Percentiles rank a stretch among this genome's conserved stretches.
Evolutionary conservation across 2,113 vertebrate species (phyloP).

Genomic region (Morone saxatilis): DNA sequence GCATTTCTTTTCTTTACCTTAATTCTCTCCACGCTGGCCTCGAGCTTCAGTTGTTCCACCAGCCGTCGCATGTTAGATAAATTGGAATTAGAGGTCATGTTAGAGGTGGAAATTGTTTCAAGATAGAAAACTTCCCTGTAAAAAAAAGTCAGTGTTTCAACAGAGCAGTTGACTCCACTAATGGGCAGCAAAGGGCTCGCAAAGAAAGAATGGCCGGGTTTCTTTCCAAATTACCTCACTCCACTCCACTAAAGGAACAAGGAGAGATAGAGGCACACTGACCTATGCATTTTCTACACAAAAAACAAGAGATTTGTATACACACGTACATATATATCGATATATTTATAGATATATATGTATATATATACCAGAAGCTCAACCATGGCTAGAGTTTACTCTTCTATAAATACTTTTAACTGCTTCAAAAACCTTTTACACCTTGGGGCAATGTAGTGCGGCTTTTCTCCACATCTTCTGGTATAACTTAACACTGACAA

Average conservation of each 20-base stretch:
- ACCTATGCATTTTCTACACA: background rate
- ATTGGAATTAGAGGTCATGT: slow-evolving; percentile 91
- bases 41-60: slow-evolving; percentile 93
- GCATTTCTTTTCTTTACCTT: slow-evolving; percentile 83
- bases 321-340: no score
- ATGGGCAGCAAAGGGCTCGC: slow-evolving; percentile 40
- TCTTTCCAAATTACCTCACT: slow-evolving; percentile 63
- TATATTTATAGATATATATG: no score
- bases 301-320: no score
- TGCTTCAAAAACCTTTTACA: no score
- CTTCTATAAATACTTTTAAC: no score
- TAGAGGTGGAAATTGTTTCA: slow-evolving; percentile 28
- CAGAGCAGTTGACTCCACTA: slow-evolving; percentile 43
- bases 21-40: slow-evolving; percentile 93
- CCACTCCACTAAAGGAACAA: slow-evolving; percentile 36
- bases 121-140: slow-evolving; percentile 18
- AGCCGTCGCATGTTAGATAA: slow-evolving; percentile 88
- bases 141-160: slow-evolving; percentile 38
- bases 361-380: no score
- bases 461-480: no score
- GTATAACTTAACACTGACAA: no score
- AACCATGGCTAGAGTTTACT: no score
- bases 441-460: no score
- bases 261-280: slow-evolving; percentile 19
- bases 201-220: slow-evolving; percentile 38